phyloP scores from a whole-genome alignment of 2,797 vertebrate genomes.

The Rhinophrynus dorsalis region DNA sequence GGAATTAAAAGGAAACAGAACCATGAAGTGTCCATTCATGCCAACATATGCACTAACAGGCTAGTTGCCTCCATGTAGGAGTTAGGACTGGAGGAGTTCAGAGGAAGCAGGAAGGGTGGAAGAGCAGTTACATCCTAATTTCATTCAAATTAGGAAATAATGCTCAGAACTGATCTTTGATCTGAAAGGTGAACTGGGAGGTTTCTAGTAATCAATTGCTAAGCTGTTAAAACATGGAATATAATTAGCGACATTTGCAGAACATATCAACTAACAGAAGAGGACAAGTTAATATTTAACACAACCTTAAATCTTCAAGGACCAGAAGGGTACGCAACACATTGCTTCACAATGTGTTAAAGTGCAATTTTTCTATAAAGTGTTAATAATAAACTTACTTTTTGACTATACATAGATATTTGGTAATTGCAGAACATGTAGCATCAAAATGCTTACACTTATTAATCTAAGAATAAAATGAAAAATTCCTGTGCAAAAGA shows the following conservation, averaged over 20 bases:
- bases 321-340: too few species aligned
- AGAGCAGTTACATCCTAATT: constrained; percentile 30
- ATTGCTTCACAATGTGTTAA: too few species aligned
- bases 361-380: too few species aligned
- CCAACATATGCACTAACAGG: constrained; percentile 1
- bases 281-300: too few species aligned
- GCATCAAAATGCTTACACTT: too few species aligned
- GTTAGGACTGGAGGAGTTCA: not conserved
- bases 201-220: not conserved
- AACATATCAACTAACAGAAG: not conserved
- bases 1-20: constrained; percentile 34
- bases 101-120: constrained; percentile 39
- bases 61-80: constrained; percentile 3
- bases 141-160: constrained; percentile 12
- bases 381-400: too few species aligned
- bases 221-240: too few species aligned
- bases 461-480: too few species aligned
- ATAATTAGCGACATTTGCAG: not conserved
- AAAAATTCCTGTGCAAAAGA: too few species aligned
- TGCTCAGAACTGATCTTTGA: constrained; percentile 19
- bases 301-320: too few species aligned
- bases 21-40: constrained; percentile 11
- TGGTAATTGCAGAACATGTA: too few species aligned
- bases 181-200: not conserved
- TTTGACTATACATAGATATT: too few species aligned